These are phyloP conservation scores for Tetragonisca angustula DNA, from an alignment of 2,888 invertebrate genomes.

Conservation along the genomic window DNA sequence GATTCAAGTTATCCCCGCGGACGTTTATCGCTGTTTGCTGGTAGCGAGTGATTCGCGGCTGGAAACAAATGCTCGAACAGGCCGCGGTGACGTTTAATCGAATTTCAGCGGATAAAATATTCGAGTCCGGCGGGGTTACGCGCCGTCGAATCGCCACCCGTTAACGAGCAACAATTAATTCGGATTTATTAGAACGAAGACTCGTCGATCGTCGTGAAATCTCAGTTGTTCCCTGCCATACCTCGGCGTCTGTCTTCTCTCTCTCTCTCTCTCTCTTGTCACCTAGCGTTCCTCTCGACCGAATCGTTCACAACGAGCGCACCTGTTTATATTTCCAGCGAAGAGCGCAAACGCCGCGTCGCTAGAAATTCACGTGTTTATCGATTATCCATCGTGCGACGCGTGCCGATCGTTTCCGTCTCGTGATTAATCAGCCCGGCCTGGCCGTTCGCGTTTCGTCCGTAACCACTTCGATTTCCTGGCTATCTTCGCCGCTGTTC, in stretches of 20 bases:
- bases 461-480: slow-evolving; percentile 33
- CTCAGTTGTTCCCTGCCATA: background rate
- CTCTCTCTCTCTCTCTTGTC: background rate
- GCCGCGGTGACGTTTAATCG: slow-evolving; percentile 56
- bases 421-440: slow-evolving; percentile 46
- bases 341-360: slow-evolving; percentile 37
- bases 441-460: slow-evolving; percentile 38
- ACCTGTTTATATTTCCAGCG: slow-evolving; percentile 26
- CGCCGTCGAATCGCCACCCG: slow-evolving; percentile 54
- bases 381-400: slow-evolving; percentile 55
- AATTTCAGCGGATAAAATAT: slow-evolving; percentile 61
- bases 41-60: slow-evolving; percentile 28
- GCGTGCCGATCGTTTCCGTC: slow-evolving; percentile 53
- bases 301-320: slow-evolving; percentile 19
- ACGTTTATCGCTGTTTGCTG: slow-evolving; percentile 21
- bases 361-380: slow-evolving; percentile 50
- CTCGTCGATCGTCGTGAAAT: slow-evolving; percentile 48
- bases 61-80: slow-evolving; percentile 33
- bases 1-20: slow-evolving; percentile 29
- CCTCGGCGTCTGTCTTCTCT: background rate
- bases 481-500: slow-evolving; percentile 28
- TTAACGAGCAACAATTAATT: slow-evolving; percentile 65
- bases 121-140: slow-evolving; percentile 61
- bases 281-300: background rate
- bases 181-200: slow-evolving; percentile 72